A percentile compares a stretch with the other conserved stretches of the same genome.
phyloP scores from a whole-genome alignment of 1,140 invertebrate genomes.

The Scaptomyza pallida region DNA sequence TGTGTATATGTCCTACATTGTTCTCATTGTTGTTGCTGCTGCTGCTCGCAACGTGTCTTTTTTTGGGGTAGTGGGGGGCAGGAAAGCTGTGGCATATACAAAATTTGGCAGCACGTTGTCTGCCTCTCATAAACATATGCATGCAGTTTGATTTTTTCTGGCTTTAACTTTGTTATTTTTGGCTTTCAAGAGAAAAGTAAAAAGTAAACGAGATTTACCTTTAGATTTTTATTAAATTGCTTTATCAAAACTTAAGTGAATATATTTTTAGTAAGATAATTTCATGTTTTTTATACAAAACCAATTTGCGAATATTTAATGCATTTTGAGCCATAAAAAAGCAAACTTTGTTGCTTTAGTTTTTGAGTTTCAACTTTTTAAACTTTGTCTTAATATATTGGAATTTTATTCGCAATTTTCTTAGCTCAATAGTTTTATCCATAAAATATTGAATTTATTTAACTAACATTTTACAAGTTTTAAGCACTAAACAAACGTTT shows the following conservation, averaged over 20 bases:
- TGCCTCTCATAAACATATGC: conserved; percentile 56
- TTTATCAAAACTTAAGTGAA: neutral
- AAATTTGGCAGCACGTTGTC: conserved; percentile 36
- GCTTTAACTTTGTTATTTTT: conserved; percentile 71
- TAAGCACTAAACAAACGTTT: neutral
- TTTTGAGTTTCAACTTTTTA: neutral
- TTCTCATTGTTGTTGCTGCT: conserved; percentile 23
- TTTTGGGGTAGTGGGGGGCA: neutral
- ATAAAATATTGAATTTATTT: too few species aligned
- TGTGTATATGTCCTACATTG: conserved; percentile 50
- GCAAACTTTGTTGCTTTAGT: neutral
- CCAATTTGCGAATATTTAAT: too few species aligned
- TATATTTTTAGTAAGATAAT: too few species aligned
- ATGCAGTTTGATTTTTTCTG: conserved; percentile 77
- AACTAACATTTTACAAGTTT: too few species aligned
- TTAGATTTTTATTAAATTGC: too few species aligned
- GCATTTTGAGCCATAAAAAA: neutral
- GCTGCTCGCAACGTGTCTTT: conserved; percentile 6
- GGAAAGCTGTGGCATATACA: conserved; percentile 8
- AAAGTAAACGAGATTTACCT: too few species aligned
- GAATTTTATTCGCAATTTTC: too few species aligned
- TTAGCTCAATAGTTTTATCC: too few species aligned
- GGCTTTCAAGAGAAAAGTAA: conserved; percentile 32
- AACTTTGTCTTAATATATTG: neutral
- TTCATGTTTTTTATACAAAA: too few species aligned